phyloP scores from a whole-genome alignment of 1,140 invertebrate species.

The Argopecten irradians region DNA sequence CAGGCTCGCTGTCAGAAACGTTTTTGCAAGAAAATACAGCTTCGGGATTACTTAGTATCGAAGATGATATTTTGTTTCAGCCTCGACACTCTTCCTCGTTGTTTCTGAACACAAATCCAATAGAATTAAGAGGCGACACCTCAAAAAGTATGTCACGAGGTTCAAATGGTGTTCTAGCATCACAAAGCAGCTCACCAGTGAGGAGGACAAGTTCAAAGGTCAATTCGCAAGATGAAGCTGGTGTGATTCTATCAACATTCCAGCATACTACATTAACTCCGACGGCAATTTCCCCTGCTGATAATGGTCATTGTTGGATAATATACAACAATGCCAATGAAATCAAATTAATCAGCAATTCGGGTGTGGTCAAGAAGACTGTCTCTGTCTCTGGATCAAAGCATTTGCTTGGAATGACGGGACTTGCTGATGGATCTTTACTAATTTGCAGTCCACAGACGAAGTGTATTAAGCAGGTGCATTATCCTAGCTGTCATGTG shows the following conservation, averaged over 20 bases:
- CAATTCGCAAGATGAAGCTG: not conserved
- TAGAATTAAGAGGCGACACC: not conserved
- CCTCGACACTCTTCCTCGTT: not conserved
- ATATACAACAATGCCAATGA: not conserved
- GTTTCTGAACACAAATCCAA: not conserved
- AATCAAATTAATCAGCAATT: not conserved
- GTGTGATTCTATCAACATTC: not conserved
- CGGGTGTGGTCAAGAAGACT: not conserved
- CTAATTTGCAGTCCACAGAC: not conserved
- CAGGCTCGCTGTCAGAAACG: no score
- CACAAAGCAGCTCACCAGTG: not conserved
- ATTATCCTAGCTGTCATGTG: not conserved
- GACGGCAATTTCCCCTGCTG: not conserved
- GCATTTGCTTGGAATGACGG: not conserved
- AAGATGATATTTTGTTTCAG: not conserved
- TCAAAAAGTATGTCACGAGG: not conserved
- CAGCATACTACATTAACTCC: not conserved
- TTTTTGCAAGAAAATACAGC: not conserved
- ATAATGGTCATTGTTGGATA: not conserved
- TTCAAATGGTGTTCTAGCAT: not conserved
- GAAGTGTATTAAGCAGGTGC: not conserved
- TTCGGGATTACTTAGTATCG: not conserved
- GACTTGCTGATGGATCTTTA: not conserved
- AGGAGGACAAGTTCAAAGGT: constrained; percentile 8
- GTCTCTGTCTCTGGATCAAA: not conserved